Evolutionary conservation across 2,797 vertebrate species (phyloP).

Genomic region (Tamandua tetradactyla): DNA sequence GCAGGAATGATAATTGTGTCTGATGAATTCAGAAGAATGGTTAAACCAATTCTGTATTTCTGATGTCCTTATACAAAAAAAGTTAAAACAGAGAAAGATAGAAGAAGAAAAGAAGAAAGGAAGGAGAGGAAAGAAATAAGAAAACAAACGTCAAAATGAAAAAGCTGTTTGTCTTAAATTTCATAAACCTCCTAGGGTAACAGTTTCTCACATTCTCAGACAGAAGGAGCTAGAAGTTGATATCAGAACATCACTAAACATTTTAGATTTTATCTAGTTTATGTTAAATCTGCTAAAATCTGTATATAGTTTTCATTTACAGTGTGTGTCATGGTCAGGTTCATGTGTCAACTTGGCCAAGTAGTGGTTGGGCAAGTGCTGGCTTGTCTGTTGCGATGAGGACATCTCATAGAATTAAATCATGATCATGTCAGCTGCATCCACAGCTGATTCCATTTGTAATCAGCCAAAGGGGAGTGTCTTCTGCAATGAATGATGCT

Average conservation of each 20-base stretch:
- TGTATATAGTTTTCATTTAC: background rate
- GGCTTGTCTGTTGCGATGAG: too few species aligned
- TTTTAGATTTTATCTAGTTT: background rate
- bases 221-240: background rate
- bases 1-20: background rate
- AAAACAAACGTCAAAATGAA: background rate
- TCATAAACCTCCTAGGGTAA: background rate
- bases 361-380: too few species aligned
- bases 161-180: constrained; percentile 8
- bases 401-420: too few species aligned
- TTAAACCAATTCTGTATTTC: background rate
- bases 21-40: background rate
- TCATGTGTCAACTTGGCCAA: too few species aligned
- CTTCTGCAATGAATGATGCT: too few species aligned
- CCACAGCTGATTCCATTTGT: too few species aligned
- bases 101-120: background rate
- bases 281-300: background rate
- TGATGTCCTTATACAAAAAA: background rate
- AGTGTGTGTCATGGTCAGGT: too few species aligned
- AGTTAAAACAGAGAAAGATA: background rate
- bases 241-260: background rate
- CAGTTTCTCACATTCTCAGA: background rate
- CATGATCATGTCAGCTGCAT: too few species aligned
- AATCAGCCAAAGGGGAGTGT: too few species aligned
- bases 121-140: background rate